Evolutionary conservation across 2,113 vertebrate genomes (phyloP), one percentile per base, ranked within the genome.

Genomic region (Ammodytes marinus): DNA sequence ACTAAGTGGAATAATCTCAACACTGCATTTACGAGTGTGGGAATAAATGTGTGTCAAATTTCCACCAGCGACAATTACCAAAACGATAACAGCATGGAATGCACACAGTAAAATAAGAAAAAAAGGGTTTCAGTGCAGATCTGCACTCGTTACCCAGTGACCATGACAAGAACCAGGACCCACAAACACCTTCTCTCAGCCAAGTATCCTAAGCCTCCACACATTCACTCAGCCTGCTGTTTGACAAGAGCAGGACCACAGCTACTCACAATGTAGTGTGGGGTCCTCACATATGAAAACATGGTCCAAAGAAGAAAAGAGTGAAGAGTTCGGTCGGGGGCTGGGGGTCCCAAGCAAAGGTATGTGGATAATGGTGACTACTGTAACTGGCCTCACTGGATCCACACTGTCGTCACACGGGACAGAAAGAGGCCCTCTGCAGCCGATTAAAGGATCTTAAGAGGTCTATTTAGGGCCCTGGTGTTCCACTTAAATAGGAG

Each of bases 201-300:
- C 88, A 87, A 89, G 86, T 75, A 60, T 85, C 46, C 71, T 77
- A 82, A 89, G 86, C 81, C 65, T 64, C 0, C 4, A 35, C 57
- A 54, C 40, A 46, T 50, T 39, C 61, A 74, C 65, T 61, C 17
- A 53, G 66, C 58, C 8, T 17, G 10, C 37, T 10, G 39, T 2
- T 5, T 17, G 37, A 74, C 55, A 37, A 27, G 42, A 0, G 40
- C 19, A 14, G 6, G 74, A 57, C 3, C 0, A 1, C 66, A 46
- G 47, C 42, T 84, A 93, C 93, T 93, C 81, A 95, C 94, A 14
- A 90, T 77, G 60, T 93, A 92, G 50, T 92, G 86, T 4, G 94
- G 91, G 72, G 14, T 92, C 88, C 74, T 91, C 82, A 94, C 47
- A 80, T 94, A 94, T 4, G 93, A 94, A 68, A 94, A 94, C 93